phyloP scores from a whole-genome alignment of 2,797 vertebrate genomes.

The Leptatherina wallacei region DNA sequence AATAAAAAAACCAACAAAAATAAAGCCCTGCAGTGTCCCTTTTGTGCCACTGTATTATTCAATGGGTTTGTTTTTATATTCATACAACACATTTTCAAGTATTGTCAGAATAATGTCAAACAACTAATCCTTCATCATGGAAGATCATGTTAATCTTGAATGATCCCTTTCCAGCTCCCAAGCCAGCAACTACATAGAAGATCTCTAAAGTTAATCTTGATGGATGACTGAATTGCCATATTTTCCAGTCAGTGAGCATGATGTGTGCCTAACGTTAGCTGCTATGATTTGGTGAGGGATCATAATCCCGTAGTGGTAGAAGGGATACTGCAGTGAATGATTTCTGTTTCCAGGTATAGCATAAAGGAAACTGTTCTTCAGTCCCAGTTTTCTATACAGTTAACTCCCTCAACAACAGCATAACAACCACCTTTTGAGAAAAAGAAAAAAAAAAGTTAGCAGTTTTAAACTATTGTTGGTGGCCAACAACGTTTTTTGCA shows the following conservation, averaged over 20 bases:
- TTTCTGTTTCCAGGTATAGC: slow-evolving; percentile 87
- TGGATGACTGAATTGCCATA: slow-evolving; percentile 68
- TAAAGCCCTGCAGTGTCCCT: slow-evolving; percentile 98
- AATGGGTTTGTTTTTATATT: slow-evolving; percentile 85
- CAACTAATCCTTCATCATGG: slow-evolving; percentile 63
- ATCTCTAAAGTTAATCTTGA: slow-evolving; percentile 58
- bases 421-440: slow-evolving; percentile 96
- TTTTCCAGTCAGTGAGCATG: slow-evolving; percentile 67
- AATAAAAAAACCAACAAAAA: slow-evolving; percentile 67
- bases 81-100: slow-evolving; percentile 84
- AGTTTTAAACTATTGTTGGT: slow-evolving; percentile 99
- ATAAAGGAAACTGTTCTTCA: slow-evolving; percentile 86
- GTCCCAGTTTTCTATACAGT: slow-evolving; percentile 97
- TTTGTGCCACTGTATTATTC: slow-evolving; percentile 86
- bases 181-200: slow-evolving; percentile 50
- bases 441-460: slow-evolving; percentile 88
- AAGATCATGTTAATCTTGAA: slow-evolving; percentile 63
- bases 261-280: slow-evolving; percentile 67
- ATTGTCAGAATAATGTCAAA: slow-evolving; percentile 72
- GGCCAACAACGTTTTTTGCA: slow-evolving; percentile 99
- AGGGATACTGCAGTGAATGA: slow-evolving; percentile 97
- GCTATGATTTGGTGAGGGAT: slow-evolving; percentile 66
- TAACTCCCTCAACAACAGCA: slow-evolving; percentile 96
- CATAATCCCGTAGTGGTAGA: slow-evolving; percentile 84
- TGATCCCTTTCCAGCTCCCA: slow-evolving; percentile 64